A percentile compares a stretch with the other conserved stretches of the same genome.
Conservation (phyloP, 2,888 invertebrate species). For the Physocephala rufipes region DNA sequence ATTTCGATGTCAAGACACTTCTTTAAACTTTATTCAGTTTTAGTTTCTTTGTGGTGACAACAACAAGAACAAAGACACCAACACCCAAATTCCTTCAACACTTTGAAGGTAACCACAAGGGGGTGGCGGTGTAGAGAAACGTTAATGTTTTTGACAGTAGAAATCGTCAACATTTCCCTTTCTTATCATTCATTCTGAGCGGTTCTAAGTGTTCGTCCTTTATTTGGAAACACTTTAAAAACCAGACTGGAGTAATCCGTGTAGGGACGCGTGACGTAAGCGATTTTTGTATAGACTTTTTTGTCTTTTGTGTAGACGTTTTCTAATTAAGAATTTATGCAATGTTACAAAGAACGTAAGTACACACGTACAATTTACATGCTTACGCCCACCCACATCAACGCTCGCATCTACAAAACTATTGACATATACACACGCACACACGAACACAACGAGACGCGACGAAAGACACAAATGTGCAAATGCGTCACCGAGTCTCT, state of each 20-base stretch:
- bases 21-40: background rate
- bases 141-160: background rate
- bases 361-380: background rate
- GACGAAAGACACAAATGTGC: constrained; percentile 7
- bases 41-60: constrained; percentile 18
- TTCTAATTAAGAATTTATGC: constrained; percentile 31
- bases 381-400: background rate
- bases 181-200: background rate
- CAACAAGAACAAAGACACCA: background rate
- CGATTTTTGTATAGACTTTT: constrained; percentile 8
- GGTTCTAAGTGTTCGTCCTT: background rate
- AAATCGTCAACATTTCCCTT: background rate
- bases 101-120: background rate
- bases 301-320: background rate
- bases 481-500: constrained; percentile 4
- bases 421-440: background rate
- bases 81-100: constrained; percentile 1
- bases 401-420: no score
- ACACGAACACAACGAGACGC: background rate
- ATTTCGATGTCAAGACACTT: background rate
- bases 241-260: background rate
- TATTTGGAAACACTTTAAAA: background rate
- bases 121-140: background rate
- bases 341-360: background rate
- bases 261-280: background rate